These are phyloP conservation scores for Euphonia xanthogaster DNA, from an alignment of 2,797 vertebrate species.

Conservation along the genomic window DNA sequence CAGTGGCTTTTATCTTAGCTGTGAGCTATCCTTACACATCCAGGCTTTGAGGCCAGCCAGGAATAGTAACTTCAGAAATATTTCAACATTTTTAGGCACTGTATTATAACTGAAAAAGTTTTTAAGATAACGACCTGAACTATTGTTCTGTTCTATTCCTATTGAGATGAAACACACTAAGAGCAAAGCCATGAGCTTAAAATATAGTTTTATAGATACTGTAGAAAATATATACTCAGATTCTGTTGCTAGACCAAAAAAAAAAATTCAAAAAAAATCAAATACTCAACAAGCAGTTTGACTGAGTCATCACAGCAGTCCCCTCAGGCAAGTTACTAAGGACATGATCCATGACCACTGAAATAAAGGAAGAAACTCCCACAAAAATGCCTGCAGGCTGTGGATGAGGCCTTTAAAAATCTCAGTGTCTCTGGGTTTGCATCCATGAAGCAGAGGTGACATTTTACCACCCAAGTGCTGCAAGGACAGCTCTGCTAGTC, in stretches of 20 bases:
- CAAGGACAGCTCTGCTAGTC: neutral
- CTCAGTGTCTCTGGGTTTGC: neutral
- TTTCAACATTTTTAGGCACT: neutral
- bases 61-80: neutral
- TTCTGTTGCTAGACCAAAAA: neutral
- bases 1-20: neutral
- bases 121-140: neutral
- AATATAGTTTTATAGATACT: neutral
- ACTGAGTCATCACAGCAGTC: neutral
- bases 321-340: neutral
- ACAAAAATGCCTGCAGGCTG: neutral
- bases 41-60: neutral
- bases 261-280: neutral
- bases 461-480: neutral
- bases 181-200: neutral
- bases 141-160: neutral
- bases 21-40: neutral
- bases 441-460: neutral
- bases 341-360: neutral
- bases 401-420: neutral
- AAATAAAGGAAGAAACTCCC: neutral
- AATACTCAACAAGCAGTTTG: neutral
- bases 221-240: neutral
- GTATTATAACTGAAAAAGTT: neutral
- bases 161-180: neutral